Evolutionary conservation across 2,113 vertebrate genomes (phyloP).

Genomic region (Pterocles burchelli): DNA sequence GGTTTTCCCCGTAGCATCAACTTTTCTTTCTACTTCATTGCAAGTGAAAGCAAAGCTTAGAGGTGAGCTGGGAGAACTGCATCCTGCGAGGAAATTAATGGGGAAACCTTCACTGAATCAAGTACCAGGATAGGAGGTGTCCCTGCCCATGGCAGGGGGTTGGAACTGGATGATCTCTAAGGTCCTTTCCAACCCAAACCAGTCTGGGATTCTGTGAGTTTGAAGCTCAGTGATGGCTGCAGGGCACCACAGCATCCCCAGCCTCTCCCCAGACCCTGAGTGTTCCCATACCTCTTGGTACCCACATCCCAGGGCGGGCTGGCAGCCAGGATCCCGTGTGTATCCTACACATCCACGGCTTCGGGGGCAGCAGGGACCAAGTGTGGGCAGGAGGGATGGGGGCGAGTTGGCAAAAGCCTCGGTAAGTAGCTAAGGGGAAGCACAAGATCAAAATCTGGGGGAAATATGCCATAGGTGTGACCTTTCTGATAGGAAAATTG

Average conservation of each 20-base stretch:
- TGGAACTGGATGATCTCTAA: no score
- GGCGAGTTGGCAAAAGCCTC: background rate
- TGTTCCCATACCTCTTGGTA: background rate
- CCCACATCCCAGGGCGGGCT: rapidly evolving
- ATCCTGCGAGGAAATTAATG: background rate
- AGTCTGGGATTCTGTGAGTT: no score
- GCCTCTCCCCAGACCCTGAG: rapidly evolving
- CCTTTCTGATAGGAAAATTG: background rate
- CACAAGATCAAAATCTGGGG: background rate
- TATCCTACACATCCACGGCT: rapidly evolving
- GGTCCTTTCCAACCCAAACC: no score
- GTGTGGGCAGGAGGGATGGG: background rate
- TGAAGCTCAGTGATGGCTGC: background rate
- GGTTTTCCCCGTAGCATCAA: rapidly evolving
- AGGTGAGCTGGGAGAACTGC: background rate
- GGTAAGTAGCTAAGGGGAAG: constrained; percentile 34
- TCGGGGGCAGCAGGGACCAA: background rate
- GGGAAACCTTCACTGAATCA: background rate
- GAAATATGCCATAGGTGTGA: rapidly evolving
- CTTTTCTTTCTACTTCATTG: background rate
- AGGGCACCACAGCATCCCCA: rapidly evolving
- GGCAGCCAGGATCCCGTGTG: rapidly evolving
- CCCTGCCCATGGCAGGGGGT: no score
- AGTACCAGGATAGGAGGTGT: background rate
- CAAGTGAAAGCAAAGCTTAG: background rate